Evolutionary conservation across 1,140 invertebrate species (phyloP).

Genomic region (Orius insidiosus): DNA sequence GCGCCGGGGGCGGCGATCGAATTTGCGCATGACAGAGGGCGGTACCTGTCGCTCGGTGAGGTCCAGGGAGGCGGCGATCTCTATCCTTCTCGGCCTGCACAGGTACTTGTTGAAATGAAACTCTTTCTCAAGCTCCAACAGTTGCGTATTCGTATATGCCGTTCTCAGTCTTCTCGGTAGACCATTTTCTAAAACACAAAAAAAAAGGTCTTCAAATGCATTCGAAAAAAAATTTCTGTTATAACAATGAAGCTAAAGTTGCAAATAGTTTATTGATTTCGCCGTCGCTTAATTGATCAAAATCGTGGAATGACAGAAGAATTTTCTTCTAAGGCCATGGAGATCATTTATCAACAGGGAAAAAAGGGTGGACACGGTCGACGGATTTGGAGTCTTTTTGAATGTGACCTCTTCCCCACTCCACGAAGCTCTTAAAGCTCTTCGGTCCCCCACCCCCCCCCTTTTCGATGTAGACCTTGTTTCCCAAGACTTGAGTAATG

Average conservation of each 20-base stretch:
- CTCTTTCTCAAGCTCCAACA: conserved; percentile 91
- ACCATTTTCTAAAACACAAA: conserved; percentile 59
- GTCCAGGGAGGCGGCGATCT: conserved; percentile 88
- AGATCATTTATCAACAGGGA: conserved; percentile 8
- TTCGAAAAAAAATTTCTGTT: no score
- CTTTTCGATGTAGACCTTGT: no score
- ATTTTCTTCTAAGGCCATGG: neutral
- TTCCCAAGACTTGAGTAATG: conserved; percentile 3
- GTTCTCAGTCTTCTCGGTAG: conserved; percentile 79
- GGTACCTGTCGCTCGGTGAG: conserved; percentile 84
- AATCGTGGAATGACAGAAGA: neutral
- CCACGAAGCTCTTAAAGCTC: no score
- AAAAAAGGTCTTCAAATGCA: no score
- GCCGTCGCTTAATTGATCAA: neutral
- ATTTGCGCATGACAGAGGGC: neutral
- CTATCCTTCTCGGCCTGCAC: conserved; percentile 84
- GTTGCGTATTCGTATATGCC: conserved; percentile 91
- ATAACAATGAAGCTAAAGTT: neutral
- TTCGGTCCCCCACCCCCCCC: no score
- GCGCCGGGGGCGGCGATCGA: conserved; percentile 1
- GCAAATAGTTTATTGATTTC: neutral
- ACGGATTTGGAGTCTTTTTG: no score
- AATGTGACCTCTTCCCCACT: no score
- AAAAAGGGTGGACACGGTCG: neutral
- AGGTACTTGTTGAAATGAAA: conserved; percentile 97